A percentile compares a stretch with the other conserved stretches of the same genome.
Conservation (phyloP, 1,140 invertebrate species). For the Potamilus streckersoni region DNA sequence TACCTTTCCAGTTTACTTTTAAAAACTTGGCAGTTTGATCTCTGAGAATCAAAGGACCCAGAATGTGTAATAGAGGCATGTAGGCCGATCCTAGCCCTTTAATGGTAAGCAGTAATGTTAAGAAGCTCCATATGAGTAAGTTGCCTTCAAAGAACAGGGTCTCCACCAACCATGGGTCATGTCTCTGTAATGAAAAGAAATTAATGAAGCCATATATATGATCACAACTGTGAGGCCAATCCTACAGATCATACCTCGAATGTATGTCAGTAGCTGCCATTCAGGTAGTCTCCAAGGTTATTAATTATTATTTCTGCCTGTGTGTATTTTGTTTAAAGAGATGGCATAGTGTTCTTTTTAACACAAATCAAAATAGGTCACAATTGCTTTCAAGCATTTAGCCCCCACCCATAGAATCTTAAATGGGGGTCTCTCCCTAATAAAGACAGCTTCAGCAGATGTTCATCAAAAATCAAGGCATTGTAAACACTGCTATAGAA, state of each 20-base stretch:
- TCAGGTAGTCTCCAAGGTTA: background rate
- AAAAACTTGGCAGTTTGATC: slow-evolving; percentile 25
- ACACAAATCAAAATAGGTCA: no score
- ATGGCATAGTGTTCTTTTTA: no score
- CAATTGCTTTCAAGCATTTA: no score
- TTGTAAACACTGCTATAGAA: no score
- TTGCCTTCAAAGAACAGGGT: slow-evolving; percentile 76
- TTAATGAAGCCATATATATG: background rate
- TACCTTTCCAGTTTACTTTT: slow-evolving; percentile 36
- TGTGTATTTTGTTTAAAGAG: no score
- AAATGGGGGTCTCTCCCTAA: no score
- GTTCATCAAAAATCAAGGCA: no score
- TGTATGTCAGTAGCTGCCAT: no score
- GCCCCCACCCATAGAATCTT: no score
- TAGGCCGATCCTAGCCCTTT: slow-evolving; percentile 76
- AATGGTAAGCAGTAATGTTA: slow-evolving; percentile 72
- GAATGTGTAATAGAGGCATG: slow-evolving; percentile 76
- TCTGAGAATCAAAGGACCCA: slow-evolving; percentile 62
- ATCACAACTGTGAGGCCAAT: background rate
- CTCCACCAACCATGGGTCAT: slow-evolving; percentile 72
- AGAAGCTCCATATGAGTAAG: slow-evolving; percentile 73
- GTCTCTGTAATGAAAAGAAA: slow-evolving; percentile 37
- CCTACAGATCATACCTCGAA: no score
- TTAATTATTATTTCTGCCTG: no score
- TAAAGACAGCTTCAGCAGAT: no score